Evolutionary conservation across 1,140 invertebrate species (phyloP), one percentile per base, ranked within the genome.

Genomic region (Probaryconus sp.): DNA sequence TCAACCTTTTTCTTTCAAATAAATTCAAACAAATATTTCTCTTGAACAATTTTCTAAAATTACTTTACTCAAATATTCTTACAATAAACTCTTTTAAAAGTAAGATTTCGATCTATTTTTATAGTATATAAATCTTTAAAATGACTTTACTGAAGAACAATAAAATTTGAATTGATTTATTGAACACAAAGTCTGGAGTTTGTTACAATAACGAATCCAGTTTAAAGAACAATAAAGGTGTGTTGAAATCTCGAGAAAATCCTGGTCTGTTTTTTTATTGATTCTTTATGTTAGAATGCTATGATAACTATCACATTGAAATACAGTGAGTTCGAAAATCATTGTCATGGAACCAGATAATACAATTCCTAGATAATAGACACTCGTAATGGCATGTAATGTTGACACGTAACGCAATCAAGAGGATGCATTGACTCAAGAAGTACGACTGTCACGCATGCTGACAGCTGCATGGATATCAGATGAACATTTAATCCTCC

Each of bases 381-480:
- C 40, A 20, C 51, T 55, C 24, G 51, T 58, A 56, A 40, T 67
- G 31, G 43, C n/a, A n/a, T n/a, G n/a, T n/a, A n/a, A n/a, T n/a
- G 38, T 17, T 37, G 9, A 35, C 42, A 68, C 40, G 26, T 68
- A 63, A 64, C 10, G 26, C 16, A 28, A 50, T 38, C 26, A n/a
- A 37, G 40, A 43, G 43, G 21, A 53, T 37, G 47, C 43, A 26
- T 60, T 53, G 65, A 53, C 65, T 60, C 24, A 60, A 69, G 43
- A 56, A 56, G 35, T 38, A 61, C 73, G 77, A 75, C 81, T 84
- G 80, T 84, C 79, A 81, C 76, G 33, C 67, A 76, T 61, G 74
- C 80, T 81, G 80, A 83, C 81, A 83, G 79, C 77, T 81, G 81
- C 83, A 82, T 82, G 81, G 79, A 80, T 81, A 81, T 81, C 81